Percentiles rank a stretch among this genome's conserved stretches.
phyloP scores from a whole-genome alignment of 2,113 vertebrate species.

The Scalopus aquaticus region DNA sequence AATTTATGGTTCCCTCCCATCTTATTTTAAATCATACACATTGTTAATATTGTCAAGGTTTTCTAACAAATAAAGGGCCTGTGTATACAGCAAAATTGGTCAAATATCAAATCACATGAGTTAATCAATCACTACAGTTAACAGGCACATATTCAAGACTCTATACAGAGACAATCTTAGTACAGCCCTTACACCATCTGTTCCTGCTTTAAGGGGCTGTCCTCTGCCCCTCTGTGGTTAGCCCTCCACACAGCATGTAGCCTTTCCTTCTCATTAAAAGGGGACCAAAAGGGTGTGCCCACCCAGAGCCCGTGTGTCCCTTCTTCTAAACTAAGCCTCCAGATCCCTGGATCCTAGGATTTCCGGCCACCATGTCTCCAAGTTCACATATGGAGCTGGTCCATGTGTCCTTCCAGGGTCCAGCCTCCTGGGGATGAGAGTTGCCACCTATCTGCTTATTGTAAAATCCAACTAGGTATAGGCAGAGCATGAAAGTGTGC shows the following conservation, averaged over 20 bases:
- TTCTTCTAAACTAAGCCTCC: background rate
- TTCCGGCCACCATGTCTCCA: background rate
- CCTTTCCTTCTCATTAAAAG: background rate
- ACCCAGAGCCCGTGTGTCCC: too few species aligned
- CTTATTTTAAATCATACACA: background rate
- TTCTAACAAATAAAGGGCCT: background rate
- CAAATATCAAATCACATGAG: background rate
- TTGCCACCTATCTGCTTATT: background rate
- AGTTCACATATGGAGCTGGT: background rate
- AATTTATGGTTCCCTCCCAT: background rate
- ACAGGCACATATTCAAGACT: background rate
- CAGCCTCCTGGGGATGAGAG: background rate
- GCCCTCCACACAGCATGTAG: background rate
- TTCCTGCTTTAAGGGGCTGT: too few species aligned
- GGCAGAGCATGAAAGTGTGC: background rate
- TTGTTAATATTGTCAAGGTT: background rate
- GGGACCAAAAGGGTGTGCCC: background rate
- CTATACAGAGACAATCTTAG: background rate
- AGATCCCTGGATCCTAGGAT: background rate
- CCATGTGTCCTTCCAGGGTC: background rate
- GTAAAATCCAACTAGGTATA: background rate
- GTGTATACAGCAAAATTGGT: background rate
- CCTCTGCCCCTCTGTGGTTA: background rate
- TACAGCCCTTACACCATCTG: background rate
- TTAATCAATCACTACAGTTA: background rate